A percentile compares a stretch with the other conserved stretches of the same genome.
These are phyloP conservation scores for Atrina japonica DNA, from an alignment of 2,888 invertebrate genomes.

Conservation along the genomic window DNA sequence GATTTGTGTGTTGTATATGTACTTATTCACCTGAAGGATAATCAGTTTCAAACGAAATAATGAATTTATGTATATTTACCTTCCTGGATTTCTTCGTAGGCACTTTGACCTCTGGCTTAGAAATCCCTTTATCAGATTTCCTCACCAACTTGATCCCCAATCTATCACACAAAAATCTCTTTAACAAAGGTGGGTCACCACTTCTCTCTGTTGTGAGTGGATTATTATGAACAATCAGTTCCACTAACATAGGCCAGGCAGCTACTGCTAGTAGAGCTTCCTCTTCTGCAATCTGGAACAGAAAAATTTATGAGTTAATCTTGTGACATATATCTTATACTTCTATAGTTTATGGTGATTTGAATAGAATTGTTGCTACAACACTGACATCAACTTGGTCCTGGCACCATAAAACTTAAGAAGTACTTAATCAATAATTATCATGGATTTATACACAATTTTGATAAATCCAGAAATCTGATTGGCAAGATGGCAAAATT, in stretches of 20 bases:
- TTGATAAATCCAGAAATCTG: too few relatives aligned
- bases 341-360: too few relatives aligned
- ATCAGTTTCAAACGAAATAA: not conserved
- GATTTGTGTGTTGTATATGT: not conserved
- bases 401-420: too few relatives aligned
- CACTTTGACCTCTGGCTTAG: slow-evolving; percentile 66
- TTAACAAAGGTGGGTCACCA: slow-evolving; percentile 78
- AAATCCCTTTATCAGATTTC: slow-evolving; percentile 57
- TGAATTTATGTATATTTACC: slow-evolving; percentile 44
- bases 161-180: slow-evolving; percentile 74
- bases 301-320: too few relatives aligned
- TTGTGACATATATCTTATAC: too few relatives aligned
- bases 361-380: too few relatives aligned
- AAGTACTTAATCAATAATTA: too few relatives aligned
- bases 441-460: too few relatives aligned
- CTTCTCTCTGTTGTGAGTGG: slow-evolving; percentile 74
- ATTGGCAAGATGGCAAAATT: too few relatives aligned
- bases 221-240: slow-evolving; percentile 76
- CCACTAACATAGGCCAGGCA: slow-evolving; percentile 78
- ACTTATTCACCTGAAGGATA: not conserved
- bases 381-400: too few relatives aligned
- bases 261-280: slow-evolving; percentile 77
- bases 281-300: slow-evolving; percentile 77
- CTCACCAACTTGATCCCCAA: slow-evolving; percentile 72
- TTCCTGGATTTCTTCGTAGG: slow-evolving; percentile 61